phyloP scores from a whole-genome alignment of 1,140 invertebrate genomes.

The Cydia pomonella region DNA sequence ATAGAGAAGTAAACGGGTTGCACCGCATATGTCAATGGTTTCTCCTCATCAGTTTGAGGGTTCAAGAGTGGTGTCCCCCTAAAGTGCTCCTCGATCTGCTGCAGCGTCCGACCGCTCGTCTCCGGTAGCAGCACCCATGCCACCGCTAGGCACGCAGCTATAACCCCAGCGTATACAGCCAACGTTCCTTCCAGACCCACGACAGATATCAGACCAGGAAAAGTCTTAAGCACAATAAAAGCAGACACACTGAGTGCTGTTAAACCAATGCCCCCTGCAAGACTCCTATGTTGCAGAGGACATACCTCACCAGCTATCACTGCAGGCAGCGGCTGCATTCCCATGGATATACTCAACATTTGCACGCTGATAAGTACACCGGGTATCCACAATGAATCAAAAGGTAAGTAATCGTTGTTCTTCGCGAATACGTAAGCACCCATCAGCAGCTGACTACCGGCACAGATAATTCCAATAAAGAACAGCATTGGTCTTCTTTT shows the following conservation, averaged over 20 bases:
- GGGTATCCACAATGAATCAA: conserved; percentile 55
- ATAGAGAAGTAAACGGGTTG: background rate
- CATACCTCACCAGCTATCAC: conserved; percentile 64
- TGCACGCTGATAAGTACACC: conserved; percentile 58
- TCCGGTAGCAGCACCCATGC: conserved; percentile 1
- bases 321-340: conserved; percentile 61
- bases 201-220: background rate
- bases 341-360: conserved; percentile 55
- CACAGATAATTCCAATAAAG: conserved; percentile 42
- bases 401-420: conserved; percentile 43
- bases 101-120: background rate
- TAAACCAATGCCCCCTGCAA: conserved; percentile 56
- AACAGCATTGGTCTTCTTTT: conserved; percentile 62
- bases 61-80: background rate
- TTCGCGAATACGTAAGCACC: conserved; percentile 52
- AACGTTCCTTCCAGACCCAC: background rate
- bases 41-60: background rate
- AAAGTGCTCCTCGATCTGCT: conserved; percentile 9
- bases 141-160: background rate
- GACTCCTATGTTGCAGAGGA: conserved; percentile 56
- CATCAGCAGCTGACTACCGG: conserved; percentile 47
- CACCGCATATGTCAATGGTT: background rate
- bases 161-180: background rate
- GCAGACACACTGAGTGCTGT: conserved; percentile 49
- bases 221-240: conserved; percentile 47